A percentile compares a stretch with the other conserved stretches of the same genome.
Evolutionary conservation across 1,140 invertebrate genomes (phyloP).

Genomic region (Calliphora vicina): DNA sequence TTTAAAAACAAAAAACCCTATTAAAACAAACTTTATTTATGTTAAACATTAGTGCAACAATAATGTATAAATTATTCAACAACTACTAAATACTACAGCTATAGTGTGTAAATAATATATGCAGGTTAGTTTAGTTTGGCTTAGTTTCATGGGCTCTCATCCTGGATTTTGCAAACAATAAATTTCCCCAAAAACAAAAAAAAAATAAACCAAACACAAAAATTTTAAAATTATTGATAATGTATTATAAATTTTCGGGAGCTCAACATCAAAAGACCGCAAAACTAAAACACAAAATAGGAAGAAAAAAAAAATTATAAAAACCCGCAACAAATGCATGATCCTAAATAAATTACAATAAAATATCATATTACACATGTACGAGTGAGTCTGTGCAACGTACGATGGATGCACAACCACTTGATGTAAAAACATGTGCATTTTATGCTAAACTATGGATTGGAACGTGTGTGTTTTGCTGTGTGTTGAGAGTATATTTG

Average conservation of each 20-base stretch:
- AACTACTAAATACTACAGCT: neutral
- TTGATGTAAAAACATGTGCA: neutral
- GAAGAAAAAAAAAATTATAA: neutral
- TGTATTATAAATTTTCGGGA: neutral
- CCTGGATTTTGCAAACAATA: neutral
- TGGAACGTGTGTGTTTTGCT: neutral
- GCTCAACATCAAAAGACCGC: neutral
- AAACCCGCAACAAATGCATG: neutral
- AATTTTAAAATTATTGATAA: neutral
- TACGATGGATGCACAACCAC: neutral
- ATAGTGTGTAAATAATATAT: no score
- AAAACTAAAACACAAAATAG: neutral
- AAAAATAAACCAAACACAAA: no score
- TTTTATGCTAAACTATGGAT: neutral
- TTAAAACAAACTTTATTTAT: neutral
- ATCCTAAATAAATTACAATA: conserved; percentile 2
- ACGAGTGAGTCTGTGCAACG: neutral
- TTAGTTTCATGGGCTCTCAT: neutral
- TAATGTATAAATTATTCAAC: neutral
- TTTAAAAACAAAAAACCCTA: no score
- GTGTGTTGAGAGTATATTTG: neutral
- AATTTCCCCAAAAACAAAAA: no score
- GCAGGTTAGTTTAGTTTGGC: neutral
- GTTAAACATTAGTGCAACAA: neutral
- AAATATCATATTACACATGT: neutral